These are phyloP conservation scores for Lithobates pipiens DNA, from an alignment of 2,797 vertebrate species.

Conservation along the genomic window DNA sequence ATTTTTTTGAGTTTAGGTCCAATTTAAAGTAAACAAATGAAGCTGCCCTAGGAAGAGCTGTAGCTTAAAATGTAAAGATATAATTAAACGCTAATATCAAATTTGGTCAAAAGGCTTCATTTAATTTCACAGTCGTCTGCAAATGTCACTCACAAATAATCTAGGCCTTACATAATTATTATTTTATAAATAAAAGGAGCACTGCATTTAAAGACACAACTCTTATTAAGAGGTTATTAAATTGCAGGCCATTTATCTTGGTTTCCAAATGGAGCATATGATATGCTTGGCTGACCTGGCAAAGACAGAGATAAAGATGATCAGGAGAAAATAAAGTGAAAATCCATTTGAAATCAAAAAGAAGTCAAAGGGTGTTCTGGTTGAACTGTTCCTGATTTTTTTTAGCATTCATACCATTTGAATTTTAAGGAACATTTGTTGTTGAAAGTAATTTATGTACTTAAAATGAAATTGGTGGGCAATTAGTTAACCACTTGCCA, in stretches of 20 bases:
- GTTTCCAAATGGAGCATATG: not conserved
- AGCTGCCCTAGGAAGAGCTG: too few species aligned
- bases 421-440: not conserved
- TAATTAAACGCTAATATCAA: too few species aligned
- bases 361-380: not conserved
- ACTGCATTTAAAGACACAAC: too few species aligned
- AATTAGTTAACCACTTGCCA: too few species aligned
- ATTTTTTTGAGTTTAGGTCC: too few species aligned
- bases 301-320: not conserved
- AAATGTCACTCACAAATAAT: too few species aligned
- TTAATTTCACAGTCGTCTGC: too few species aligned
- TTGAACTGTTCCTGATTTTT: not conserved
- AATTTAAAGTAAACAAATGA: too few species aligned
- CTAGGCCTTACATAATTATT: too few species aligned
- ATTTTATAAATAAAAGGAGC: too few species aligned
- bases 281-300: not conserved
- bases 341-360: not conserved
- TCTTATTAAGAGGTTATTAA: not conserved
- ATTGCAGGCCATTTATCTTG: not conserved
- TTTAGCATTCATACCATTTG: not conserved
- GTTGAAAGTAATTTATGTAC: not conserved
- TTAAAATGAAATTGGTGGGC: constrained; percentile 1
- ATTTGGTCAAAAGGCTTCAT: too few species aligned
- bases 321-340: not conserved
- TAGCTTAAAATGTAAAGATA: too few species aligned